Evolutionary conservation across 2,113 vertebrate genomes (phyloP).

Genomic region (Burhinus oedicnemus): DNA sequence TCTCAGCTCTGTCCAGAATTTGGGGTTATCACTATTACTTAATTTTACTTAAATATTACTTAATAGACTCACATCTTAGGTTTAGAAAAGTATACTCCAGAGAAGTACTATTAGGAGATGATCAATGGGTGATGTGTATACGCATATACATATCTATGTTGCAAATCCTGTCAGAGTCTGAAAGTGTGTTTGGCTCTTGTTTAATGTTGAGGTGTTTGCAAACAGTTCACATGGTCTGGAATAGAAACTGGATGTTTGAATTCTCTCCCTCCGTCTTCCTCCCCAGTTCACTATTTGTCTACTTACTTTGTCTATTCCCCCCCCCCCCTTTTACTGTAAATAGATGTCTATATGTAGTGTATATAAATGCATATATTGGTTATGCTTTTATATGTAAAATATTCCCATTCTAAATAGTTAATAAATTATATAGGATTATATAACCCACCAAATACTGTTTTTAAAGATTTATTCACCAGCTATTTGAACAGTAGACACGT

Average conservation of each 20-base stretch:
- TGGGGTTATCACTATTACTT: not conserved
- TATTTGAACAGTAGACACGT: slow-evolving; percentile 2
- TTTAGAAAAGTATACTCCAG: not conserved
- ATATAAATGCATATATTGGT: not conserved
- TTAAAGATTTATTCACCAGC: slow-evolving; percentile 52
- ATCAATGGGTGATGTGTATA: not conserved
- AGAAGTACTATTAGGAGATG: slow-evolving; percentile 39
- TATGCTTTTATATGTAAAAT: not conserved
- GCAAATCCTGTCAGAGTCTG: slow-evolving; percentile 34
- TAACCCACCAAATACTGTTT: not conserved
- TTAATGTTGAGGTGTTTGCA: slow-evolving; percentile 43
- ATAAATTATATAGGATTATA: slow-evolving; percentile 6
- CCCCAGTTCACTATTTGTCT: not conserved
- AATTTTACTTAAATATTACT: not conserved
- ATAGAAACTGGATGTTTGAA: slow-evolving; percentile 54
- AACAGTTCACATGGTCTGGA: slow-evolving; percentile 5
- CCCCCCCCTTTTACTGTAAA: not conserved
- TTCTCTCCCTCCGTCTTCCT: not conserved
- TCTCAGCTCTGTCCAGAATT: not conserved
- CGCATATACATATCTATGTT: not conserved
- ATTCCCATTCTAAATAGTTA: slow-evolving; percentile 52
- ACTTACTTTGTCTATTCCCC: not conserved
- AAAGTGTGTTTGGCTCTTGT: slow-evolving; percentile 49
- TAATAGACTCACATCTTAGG: not conserved
- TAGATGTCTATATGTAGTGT: not conserved